A percentile compares a stretch with the other conserved stretches of the same genome.
These are phyloP conservation scores for Stichopus chloronotus DNA, from an alignment of 35 echinoderm and acorn worm species.

Conservation along the genomic window DNA sequence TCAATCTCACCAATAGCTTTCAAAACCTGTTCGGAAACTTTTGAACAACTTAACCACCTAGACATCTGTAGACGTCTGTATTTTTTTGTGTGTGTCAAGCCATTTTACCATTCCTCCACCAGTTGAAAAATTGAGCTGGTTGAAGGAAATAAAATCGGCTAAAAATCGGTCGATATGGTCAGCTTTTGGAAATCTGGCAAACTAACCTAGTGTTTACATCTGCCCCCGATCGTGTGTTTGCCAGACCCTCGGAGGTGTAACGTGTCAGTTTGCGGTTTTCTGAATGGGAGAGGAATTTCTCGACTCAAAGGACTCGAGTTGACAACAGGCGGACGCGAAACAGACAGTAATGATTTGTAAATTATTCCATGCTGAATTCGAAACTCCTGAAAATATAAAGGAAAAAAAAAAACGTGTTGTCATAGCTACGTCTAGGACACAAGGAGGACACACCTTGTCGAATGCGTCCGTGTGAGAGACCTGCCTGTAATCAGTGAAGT, in stretches of 20 bases:
- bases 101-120: no score
- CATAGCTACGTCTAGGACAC: background rate
- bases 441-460: background rate
- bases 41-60: no score
- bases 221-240: background rate
- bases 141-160: background rate
- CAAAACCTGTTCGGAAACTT: no score
- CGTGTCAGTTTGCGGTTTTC: constrained; percentile 36
- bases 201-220: background rate
- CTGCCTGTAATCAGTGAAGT: no score
- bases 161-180: background rate
- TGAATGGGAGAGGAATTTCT: background rate
- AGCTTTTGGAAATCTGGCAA: background rate
- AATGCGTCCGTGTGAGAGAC: no score
- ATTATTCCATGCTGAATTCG: background rate
- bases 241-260: constrained; percentile 10
- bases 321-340: constrained; percentile 36
- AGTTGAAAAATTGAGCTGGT: no score
- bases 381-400: background rate
- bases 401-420: background rate
- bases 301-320: background rate
- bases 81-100: no score
- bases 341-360: constrained; percentile 35
- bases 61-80: no score
- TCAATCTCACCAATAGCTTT: no score